Evolutionary conservation across 2,797 vertebrate genomes (phyloP).

Genomic region (Brotula barbata): DNA sequence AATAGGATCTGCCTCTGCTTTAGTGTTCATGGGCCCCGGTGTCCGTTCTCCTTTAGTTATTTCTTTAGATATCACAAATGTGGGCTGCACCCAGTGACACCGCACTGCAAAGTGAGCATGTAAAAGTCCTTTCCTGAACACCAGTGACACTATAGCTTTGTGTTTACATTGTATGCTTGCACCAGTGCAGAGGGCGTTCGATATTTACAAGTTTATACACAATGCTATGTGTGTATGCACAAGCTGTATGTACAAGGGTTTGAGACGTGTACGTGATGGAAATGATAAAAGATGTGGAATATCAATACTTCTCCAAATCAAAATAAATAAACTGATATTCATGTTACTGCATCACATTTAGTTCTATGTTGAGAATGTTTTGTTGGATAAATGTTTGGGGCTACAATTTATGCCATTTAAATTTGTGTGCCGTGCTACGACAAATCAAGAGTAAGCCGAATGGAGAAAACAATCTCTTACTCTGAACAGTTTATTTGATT

Average conservation of each 20-base stretch:
- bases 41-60: constrained; percentile 66
- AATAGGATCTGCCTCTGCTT: constrained; percentile 74
- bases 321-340: not conserved
- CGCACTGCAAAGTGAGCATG: constrained; percentile 5
- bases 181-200: too few relatives aligned
- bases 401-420: not conserved
- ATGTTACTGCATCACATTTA: not conserved
- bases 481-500: not conserved
- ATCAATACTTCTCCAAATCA: not conserved
- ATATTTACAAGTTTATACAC: too few relatives aligned
- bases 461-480: too few relatives aligned
- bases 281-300: not conserved
- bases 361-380: not conserved
- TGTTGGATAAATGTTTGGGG: not conserved
- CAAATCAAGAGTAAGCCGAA: too few relatives aligned
- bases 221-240: too few relatives aligned
- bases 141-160: too few relatives aligned
- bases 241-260: not conserved
- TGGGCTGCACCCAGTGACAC: constrained; percentile 30
- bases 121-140: too few relatives aligned
- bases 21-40: constrained; percentile 67
- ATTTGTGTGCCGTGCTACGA: too few relatives aligned
- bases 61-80: constrained; percentile 47
- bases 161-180: too few relatives aligned
- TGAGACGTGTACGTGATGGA: not conserved